A percentile compares a stretch with the other conserved stretches of the same genome.
phyloP scores from a whole-genome alignment of 2,797 vertebrate genomes.

The Capromys pilorides region DNA sequence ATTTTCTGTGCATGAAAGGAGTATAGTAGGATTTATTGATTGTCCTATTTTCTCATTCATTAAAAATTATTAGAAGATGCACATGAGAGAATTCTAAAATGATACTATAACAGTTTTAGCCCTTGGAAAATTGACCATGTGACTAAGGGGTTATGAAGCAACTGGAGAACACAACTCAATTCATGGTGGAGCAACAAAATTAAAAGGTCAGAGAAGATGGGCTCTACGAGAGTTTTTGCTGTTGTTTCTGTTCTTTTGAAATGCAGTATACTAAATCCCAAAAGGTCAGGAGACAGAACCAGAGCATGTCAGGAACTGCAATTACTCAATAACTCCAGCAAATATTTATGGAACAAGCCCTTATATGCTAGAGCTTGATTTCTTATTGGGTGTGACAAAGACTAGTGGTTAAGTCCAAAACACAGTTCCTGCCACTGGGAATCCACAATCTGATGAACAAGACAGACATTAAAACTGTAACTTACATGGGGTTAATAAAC shows the following conservation, averaged over 20 bases:
- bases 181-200: neutral
- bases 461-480: neutral
- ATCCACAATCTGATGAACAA: neutral
- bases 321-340: neutral
- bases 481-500: neutral
- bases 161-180: neutral
- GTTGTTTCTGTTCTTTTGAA: neutral
- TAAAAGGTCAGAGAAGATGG: neutral
- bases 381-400: neutral
- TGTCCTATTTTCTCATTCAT: neutral
- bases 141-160: neutral
- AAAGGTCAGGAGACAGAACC: neutral
- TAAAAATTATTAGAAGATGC: constrained; percentile 26
- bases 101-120: neutral
- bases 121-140: neutral
- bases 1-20: constrained; percentile 22
- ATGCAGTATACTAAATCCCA: neutral
- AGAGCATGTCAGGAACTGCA: neutral
- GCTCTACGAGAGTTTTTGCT: neutral
- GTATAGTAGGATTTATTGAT: neutral
- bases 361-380: neutral
- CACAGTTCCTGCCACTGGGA: neutral
- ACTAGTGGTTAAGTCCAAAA: neutral
- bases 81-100: neutral
- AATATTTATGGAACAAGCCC: neutral